Conservation (phyloP, 35 echinoderm and acorn worm species). For the Apostichopus japonicus region DNA sequence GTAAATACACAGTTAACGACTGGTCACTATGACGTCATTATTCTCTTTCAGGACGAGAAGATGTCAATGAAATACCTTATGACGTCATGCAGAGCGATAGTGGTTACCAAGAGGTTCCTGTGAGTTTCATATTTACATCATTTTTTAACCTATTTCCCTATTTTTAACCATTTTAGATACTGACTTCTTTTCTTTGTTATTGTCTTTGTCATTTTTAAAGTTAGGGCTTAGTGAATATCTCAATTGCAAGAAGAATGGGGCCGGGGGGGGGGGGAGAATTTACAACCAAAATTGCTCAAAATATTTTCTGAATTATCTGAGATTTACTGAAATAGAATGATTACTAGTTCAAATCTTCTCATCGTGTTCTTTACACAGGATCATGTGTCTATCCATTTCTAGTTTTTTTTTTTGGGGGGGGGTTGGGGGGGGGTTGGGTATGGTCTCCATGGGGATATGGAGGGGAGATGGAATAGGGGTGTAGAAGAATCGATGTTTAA, state of each 20-base stretch:
- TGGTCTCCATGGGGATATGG: background rate
- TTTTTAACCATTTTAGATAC: background rate
- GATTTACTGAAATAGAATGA: too few relatives aligned
- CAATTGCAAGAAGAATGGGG: too few relatives aligned
- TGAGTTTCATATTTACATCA: background rate
- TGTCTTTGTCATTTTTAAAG: background rate
- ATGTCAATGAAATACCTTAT: constrained; percentile 14
- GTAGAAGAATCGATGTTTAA: background rate
- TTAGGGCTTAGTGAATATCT: too few relatives aligned
- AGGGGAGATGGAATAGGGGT: background rate
- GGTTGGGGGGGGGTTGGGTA: background rate
- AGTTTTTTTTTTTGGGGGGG: too few relatives aligned
- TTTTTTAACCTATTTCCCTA: too few relatives aligned
- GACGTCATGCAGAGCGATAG: background rate
- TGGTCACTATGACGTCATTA: background rate
- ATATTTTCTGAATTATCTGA: too few relatives aligned
- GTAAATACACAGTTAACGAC: too few relatives aligned
- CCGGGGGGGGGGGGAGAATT: too few relatives aligned
- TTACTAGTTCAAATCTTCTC: too few relatives aligned
- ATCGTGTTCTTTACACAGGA: too few relatives aligned
- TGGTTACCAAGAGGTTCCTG: constrained; percentile 5
- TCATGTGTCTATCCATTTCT: too few relatives aligned
- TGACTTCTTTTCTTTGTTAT: background rate
- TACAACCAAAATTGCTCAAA: too few relatives aligned
- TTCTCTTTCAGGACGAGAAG: background rate